Evolutionary conservation across 2,888 invertebrate genomes (phyloP), one percentile per base, ranked within the genome.

Genomic region (Cyclophora albipunctata): DNA sequence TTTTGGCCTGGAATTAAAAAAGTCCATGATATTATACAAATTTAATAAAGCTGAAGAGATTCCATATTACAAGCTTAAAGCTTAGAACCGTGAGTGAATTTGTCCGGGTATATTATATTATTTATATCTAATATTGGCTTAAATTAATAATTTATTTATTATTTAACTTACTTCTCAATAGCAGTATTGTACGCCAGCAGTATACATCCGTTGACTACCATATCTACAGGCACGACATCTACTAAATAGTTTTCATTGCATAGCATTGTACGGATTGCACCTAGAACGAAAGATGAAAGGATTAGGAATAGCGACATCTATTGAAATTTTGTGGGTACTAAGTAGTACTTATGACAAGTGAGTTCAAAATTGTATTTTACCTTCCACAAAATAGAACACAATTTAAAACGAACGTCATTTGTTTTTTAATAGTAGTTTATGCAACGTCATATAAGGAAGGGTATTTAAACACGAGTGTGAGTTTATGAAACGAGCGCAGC

Each of bases 201-300:
- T 37, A 97, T 92, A 64, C 95, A 91, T 7, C 93, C 93, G 71
- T 97, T 97, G 40, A 95, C 94, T 0, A 92, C 92, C 54, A 93
- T 81, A 67, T 96, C 96, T 0, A 95, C 96, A 0, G 96, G 96
- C 2, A 96, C 90, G 0, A 94, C 78, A 61, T 96, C 94, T 0
- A 93, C 91, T 0, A 80, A 65, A 55, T 91, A 91, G 2, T 87
- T 71, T 0, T 89, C 84, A 44, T 92, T 87, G 69, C 94, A 95
- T 57, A 94, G 93, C 95, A 97, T 95, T 0, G 95, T 92, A 2
- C 97, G 91, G 37, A 97, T 92, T 0, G 97, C 93, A 41, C 91
- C 88, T 88, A 66, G 1, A 66, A 73, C 49, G 5, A 45, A 46
- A 4, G 37, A 46, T 34, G 20, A 20, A 20, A 20, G 20, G 20